phyloP scores from a whole-genome alignment of 1,140 invertebrate species.

The Bombus cullumanus region DNA sequence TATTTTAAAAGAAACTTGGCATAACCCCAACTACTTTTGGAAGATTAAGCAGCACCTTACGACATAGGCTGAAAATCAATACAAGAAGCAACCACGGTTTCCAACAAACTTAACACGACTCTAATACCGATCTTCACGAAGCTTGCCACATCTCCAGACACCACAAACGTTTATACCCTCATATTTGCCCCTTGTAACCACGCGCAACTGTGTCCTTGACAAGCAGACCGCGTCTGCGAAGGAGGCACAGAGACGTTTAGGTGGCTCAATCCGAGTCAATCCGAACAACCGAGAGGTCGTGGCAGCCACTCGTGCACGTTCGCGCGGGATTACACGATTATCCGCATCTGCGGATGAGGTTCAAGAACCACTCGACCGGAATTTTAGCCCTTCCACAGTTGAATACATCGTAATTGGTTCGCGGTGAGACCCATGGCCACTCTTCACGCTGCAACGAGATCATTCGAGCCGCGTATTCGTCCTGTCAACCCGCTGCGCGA shows the following conservation, averaged over 20 bases:
- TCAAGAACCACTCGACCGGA: constrained; percentile 72
- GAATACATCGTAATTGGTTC: constrained; percentile 74
- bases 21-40: neutral
- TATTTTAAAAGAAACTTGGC: no score
- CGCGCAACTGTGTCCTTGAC: constrained; percentile 33
- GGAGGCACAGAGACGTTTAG: constrained; percentile 28
- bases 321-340: constrained; percentile 69
- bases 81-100: neutral
- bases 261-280: constrained; percentile 28
- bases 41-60: neutral
- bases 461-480: constrained; percentile 15
- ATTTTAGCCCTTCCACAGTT: constrained; percentile 69
- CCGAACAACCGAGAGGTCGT: constrained; percentile 38
- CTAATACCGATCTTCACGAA: neutral
- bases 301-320: constrained; percentile 64
- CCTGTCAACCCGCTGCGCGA: constrained; percentile 7
- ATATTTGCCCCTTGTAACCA: constrained; percentile 17
- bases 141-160: neutral
- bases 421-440: constrained; percentile 55
- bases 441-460: constrained; percentile 30
- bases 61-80: neutral
- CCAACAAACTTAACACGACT: neutral
- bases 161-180: neutral
- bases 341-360: constrained; percentile 73
- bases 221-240: constrained; percentile 5